Evolutionary conservation across 2,888 invertebrate genomes (phyloP), one percentile per base, ranked within the genome.

Genomic region (Abrostola tripartita): DNA sequence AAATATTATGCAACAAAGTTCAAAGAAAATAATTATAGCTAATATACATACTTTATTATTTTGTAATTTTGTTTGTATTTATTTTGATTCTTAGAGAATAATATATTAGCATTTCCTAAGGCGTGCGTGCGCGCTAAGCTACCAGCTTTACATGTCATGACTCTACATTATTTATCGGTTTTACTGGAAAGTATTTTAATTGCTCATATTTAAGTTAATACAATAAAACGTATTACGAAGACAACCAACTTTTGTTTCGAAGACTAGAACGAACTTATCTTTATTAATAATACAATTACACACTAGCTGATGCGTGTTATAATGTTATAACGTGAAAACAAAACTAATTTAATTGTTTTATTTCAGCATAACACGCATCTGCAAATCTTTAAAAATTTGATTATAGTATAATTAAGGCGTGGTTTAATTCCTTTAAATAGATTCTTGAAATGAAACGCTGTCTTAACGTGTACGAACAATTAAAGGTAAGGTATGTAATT

Each of bases 401-500:
- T 49, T 57, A 36, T 35, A 56, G 11, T 37, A 44, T 14, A 61
- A 74, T 74, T 44, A 65, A 65, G 59, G 61, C 53, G 64, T 59
- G 51, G 51, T 24, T 56, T n/a, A 51, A 71, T 55, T 54, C 60
- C 37, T 61, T 53, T 12, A 56, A 73, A 55, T 35, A 54, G 36
- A 64, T 58, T 64, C 12, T 11, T n/a, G 42, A 41, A 62, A 61
- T 52, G 51, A 65, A 51, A 59, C 55, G 59, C 62, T 50, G 55
- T 50, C 51, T 68, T 61, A 53, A 63, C 58, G 64, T 64, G 52
- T 56, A 61, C n/a, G 57, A 64, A 69, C 68, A 70, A 78, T 79
- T 78, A 65, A 67, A 65, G 36, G 54, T 53, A 53, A 60, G 53
- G 68, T 60, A 66, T 72, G 65, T 65, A 74, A 80, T 81, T 80